Evolutionary conservation across 2,113 vertebrate species (phyloP), one percentile per base, ranked within the genome.

Genomic region (Rhinoderma darwinii): DNA sequence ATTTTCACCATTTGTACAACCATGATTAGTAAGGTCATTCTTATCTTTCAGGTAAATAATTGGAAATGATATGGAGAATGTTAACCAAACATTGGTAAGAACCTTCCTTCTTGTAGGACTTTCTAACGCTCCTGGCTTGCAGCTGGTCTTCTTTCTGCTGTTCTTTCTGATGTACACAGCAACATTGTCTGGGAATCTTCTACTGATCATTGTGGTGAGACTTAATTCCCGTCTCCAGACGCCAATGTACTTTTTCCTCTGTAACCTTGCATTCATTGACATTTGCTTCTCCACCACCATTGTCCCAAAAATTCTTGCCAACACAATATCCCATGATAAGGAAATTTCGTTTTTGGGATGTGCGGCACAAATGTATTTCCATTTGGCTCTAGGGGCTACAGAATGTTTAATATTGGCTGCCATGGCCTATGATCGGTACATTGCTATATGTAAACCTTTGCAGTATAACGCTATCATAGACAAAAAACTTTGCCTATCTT

Each of bases 41-140:
- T 27, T n/a, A 10, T 27, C n/a, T 61, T 27, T 27, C 1, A 59
- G 22, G 54, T n/a, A 10, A 59, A 25, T 25, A 11, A 61, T 11
- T 12, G n/a, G 1, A 68, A 70, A 70, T 2, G 27, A 17, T 74
- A 20, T 63, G 5, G 7, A 20, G 41, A 74, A 20, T 8, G 20
- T 86, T 3, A 82, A 32, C 47, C 63, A 32, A n/a, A 74, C 1
- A 7, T 68, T 66, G 20, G 30, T 73, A 9, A 88, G 54, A 51
- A 35, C 83, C 83, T 88, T 90, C 37, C 88, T 85, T 37, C 70
- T 90, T 47, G 1, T 79, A 70, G 84, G 44, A 50, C 86, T 89
- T 89, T 88, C 47, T 20, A 59, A 85, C 41, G 20, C 85, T 4
- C 32, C 30, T 85, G 80, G 74, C 86, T 78, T 84, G 37, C 80